Evolutionary conservation across 2,113 vertebrate species (phyloP).

Genomic region (Anarrhichthys ocellatus): DNA sequence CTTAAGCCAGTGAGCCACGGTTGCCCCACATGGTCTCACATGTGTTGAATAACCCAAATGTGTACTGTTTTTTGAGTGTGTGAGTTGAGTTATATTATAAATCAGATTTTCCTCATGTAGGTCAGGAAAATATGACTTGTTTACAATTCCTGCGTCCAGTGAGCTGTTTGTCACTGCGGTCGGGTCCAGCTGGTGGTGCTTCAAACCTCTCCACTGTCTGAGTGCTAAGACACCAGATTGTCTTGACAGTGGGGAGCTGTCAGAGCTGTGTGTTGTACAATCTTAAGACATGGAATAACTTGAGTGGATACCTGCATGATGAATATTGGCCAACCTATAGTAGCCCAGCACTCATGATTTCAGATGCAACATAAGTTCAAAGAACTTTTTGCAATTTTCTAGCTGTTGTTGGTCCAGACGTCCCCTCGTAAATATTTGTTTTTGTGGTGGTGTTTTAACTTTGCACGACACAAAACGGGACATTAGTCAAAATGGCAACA

Average conservation of each 20-base stretch:
- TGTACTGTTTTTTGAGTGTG: not conserved
- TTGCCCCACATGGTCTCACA: no score
- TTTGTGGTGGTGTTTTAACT: not conserved
- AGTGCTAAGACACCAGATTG: slow-evolving; percentile 24
- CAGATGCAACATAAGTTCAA: not conserved
- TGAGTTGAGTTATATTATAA: not conserved
- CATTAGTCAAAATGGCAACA: not conserved
- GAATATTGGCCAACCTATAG: not conserved
- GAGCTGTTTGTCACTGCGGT: not conserved
- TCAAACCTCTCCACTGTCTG: slow-evolving; percentile 1
- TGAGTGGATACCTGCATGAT: not conserved
- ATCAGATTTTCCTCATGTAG: not conserved
- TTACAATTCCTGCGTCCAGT: not conserved
- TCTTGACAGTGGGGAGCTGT: slow-evolving; percentile 4
- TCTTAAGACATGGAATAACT: not conserved
- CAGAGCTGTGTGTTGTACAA: not conserved
- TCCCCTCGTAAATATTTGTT: not conserved
- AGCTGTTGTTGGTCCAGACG: not conserved
- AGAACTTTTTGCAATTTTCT: not conserved
- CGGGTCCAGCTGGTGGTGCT: slow-evolving; percentile 23
- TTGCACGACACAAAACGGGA: no score
- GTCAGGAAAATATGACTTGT: not conserved
- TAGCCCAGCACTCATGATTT: not conserved
- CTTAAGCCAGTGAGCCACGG: no score
- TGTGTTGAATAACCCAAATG: not conserved